These are phyloP conservation scores for Drosophila yooni DNA, from an alignment of 2,888 invertebrate species.

Conservation along the genomic window DNA sequence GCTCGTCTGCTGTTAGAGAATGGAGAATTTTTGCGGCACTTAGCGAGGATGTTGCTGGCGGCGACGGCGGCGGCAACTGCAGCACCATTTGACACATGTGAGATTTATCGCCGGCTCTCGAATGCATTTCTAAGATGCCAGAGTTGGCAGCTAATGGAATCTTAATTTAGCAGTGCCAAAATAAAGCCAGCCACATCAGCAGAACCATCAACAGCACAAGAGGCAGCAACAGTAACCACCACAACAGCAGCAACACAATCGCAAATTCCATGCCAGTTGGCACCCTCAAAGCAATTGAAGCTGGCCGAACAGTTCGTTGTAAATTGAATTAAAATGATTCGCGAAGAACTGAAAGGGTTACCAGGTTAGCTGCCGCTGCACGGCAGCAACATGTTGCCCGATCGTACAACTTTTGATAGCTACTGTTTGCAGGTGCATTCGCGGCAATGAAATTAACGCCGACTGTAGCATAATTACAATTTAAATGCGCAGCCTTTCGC, in stretches of 20 bases:
- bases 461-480: constrained; percentile 75
- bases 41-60: constrained; percentile 67
- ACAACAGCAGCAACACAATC: constrained; percentile 56
- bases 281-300: constrained; percentile 70
- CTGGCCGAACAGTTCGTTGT: constrained; percentile 62
- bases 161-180: constrained; percentile 84
- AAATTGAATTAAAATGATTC: constrained; percentile 82
- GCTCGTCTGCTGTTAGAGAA: constrained; percentile 77
- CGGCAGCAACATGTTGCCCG: constrained; percentile 17
- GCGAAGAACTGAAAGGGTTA: constrained; percentile 47
- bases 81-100: constrained; percentile 83
- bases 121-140: constrained; percentile 83
- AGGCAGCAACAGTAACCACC: constrained; percentile 21
- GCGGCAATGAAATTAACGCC: constrained; percentile 73
- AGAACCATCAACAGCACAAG: constrained; percentile 30
- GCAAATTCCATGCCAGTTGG: constrained; percentile 76
- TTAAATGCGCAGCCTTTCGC: constrained; percentile 64
- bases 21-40: constrained; percentile 76
- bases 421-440: constrained; percentile 66
- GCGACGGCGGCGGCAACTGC: constrained; percentile 47
- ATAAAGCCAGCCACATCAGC: constrained; percentile 66
- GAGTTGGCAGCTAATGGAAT: constrained; percentile 83
- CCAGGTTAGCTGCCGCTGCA: constrained; percentile 21
- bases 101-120: constrained; percentile 83
- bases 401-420: constrained; percentile 49